These are phyloP conservation scores for Orthosia gracilis DNA, from an alignment of 2,888 invertebrate genomes.

Conservation along the genomic window DNA sequence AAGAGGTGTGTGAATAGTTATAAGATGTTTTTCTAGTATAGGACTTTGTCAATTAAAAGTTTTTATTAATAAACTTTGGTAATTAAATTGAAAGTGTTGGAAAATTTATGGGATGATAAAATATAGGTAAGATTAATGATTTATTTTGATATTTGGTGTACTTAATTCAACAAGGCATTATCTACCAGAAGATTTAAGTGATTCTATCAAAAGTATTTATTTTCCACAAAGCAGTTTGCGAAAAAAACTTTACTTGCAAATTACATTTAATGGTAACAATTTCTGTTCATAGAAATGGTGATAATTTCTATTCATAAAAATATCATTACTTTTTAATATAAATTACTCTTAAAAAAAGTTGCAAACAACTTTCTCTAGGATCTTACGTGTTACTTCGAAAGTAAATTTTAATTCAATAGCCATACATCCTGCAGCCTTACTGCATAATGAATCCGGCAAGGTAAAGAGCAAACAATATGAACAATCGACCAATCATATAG, in stretches of 20 bases:
- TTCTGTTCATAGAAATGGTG: no score
- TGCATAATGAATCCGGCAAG: no score
- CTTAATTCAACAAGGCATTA: no score
- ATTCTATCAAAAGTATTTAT: not conserved
- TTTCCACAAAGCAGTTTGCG: not conserved
- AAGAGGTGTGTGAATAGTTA: not conserved
- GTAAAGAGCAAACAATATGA: no score
- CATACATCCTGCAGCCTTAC: not conserved
- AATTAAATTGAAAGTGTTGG: not conserved
- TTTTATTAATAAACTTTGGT: not conserved
- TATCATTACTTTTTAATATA: not conserved
- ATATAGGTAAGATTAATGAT: not conserved
- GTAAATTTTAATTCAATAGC: slow-evolving; percentile 19
- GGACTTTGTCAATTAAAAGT: not conserved
- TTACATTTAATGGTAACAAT: no score
- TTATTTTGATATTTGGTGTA: no score
- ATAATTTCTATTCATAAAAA: no score
- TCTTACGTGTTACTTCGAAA: slow-evolving; percentile 33
- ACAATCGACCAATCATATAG: no score
- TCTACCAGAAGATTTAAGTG: no score
- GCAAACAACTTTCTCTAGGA: slow-evolving; percentile 40
- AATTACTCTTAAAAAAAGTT: not conserved
- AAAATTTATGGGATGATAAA: not conserved
- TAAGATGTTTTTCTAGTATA: not conserved
- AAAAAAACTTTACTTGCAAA: not conserved